Base-by-base conservation (phyloP, 92 coral and sea anemone genomes). In the Paragorgia papillata region DNA sequence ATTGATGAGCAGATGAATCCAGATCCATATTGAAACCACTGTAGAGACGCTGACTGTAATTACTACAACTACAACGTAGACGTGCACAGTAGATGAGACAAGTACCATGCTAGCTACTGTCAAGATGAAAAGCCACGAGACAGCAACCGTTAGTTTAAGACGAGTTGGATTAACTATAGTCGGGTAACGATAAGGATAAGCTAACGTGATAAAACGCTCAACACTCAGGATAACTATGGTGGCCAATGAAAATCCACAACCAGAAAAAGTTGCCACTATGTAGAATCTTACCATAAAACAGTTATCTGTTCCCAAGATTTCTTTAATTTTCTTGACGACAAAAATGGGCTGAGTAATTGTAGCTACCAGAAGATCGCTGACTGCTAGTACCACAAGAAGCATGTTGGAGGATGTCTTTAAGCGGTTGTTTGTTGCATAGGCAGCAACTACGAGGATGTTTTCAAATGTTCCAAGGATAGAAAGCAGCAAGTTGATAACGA, bases 1-100 rank as follows among this genome's bases (percentile, higher is more conserved):
- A 3, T 20, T 31, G 57, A 67, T 48, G 59, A 67, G 57, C 9
- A 57, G 75, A 43, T 68, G 75, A 68, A 68, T 68, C 59, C 75
- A 68, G 8, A 49, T 15, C 75, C 75, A 68, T 27, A 68, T 27
- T 9, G 26, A 25, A 19, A 49, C 58, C 26, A 44, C 43, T 25
- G 15, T 68, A 28, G 46, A 0, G 10, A 68, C 31, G 19, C 34
- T 27, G 44, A 46, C 13, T 27, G 46, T 68, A 19, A 68, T n/a
- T 15, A 9, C 3, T 9, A 54, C 33, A 68, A 39, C 75, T 4
- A 32, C 22, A 14, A 68, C 4, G n/a, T 46, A 44, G 9, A 46
- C 43, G 33, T 24, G 25, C 25, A 46, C 25, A 49, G 51, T 43
- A 17, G 57, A 25, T 49, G 37, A 21, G 9, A 6, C 7, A 33